A percentile compares a stretch with the other conserved stretches of the same genome.
phyloP scores from a whole-genome alignment of 2,797 vertebrate species.

The Nasua narica region DNA sequence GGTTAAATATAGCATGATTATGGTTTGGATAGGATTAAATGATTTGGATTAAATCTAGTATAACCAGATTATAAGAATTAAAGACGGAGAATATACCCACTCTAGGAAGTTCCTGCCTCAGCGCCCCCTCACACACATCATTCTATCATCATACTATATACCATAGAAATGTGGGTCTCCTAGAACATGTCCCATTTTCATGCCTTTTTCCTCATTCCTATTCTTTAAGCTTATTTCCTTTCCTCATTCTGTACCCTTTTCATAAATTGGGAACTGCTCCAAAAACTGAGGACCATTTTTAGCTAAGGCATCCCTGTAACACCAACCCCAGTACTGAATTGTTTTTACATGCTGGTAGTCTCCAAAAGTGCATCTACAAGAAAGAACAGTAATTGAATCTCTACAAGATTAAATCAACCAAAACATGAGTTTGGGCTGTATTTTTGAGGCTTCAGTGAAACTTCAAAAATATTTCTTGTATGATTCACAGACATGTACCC shows the following conservation, averaged over 20 bases:
- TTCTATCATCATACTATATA: not conserved
- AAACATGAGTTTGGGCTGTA: not conserved
- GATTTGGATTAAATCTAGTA: not conserved
- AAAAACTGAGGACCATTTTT: not conserved
- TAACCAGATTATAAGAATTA: not conserved
- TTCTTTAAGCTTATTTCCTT: not conserved
- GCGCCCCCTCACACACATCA: not conserved
- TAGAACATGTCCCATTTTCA: not conserved
- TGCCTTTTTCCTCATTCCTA: not conserved
- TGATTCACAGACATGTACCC: no score
- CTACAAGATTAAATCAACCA: not conserved
- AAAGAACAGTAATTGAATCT: not conserved
- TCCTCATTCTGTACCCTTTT: not conserved
- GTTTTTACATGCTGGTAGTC: not conserved
- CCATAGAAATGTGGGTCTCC: not conserved
- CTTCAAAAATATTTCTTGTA: not conserved
- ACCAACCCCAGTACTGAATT: not conserved
- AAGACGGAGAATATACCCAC: not conserved
- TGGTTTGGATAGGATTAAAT: not conserved
- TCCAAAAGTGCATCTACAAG: not conserved
- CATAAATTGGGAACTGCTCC: not conserved
- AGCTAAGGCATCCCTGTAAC: not conserved
- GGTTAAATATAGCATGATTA: not conserved
- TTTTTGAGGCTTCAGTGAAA: conserved; percentile 8
- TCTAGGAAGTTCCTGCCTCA: not conserved